These are phyloP conservation scores for Cordilura impudica DNA, from an alignment of 2,888 invertebrate species.

Conservation along the genomic window DNA sequence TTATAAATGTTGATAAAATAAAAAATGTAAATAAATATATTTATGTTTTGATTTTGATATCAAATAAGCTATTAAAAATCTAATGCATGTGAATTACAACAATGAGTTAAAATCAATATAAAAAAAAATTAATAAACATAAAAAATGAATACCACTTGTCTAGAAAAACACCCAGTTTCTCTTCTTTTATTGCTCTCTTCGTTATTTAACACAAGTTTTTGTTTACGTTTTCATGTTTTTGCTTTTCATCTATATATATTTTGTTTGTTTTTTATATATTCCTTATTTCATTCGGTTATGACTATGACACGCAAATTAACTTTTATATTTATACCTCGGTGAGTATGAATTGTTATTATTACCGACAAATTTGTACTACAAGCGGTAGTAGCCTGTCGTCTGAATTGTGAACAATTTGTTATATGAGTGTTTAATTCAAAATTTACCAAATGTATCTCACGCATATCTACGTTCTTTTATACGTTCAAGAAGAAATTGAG, in stretches of 20 bases:
- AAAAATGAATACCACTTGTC: background rate
- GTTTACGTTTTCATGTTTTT: conserved; percentile 44
- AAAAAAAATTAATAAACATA: background rate
- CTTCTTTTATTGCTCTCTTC: conserved; percentile 25
- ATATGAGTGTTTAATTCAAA: background rate
- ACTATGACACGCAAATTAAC: background rate
- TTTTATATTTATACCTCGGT: background rate
- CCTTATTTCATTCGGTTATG: conserved; percentile 17
- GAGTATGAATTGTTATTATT: background rate
- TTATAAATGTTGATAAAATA: conserved; percentile 8
- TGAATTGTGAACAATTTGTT: too few species aligned
- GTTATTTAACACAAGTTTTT: conserved; percentile 31
- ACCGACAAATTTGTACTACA: background rate
- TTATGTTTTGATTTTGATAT: too few species aligned
- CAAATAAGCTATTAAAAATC: background rate
- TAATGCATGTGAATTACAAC: background rate
- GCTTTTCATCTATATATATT: background rate
- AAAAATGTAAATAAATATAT: background rate
- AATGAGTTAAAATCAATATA: background rate
- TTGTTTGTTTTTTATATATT: conserved; percentile 33
- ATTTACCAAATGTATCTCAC: background rate
- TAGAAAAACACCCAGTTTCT: background rate
- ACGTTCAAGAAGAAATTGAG: too few species aligned
- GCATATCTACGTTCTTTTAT: too few species aligned
- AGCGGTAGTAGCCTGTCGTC: background rate